Conservation (phyloP, 2,797 vertebrate genomes). For the Sebastes glaucus region DNA sequence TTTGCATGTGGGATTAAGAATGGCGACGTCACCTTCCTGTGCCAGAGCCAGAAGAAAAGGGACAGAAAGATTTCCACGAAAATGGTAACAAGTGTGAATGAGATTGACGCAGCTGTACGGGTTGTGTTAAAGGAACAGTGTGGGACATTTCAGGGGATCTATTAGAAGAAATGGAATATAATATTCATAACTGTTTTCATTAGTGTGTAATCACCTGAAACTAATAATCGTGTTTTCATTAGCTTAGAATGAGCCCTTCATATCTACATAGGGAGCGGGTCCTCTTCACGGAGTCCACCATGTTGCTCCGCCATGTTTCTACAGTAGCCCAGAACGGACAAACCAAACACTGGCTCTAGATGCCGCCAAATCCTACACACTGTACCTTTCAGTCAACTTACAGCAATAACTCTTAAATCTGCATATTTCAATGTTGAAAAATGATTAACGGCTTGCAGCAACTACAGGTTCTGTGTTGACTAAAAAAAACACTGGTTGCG, state of each 20-base stretch:
- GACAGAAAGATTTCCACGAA: neutral
- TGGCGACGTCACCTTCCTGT: neutral
- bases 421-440: neutral
- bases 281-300: too few relatives aligned
- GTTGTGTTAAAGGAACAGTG: neutral
- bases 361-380: too few relatives aligned
- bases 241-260: too few relatives aligned
- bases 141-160: too few relatives aligned
- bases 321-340: too few relatives aligned
- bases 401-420: neutral
- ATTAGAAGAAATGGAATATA: too few relatives aligned
- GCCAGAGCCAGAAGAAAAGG: neutral
- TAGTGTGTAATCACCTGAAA: too few relatives aligned
- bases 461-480: neutral
- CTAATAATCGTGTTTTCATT: too few relatives aligned
- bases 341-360: too few relatives aligned
- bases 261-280: too few relatives aligned
- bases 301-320: too few relatives aligned
- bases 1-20: neutral
- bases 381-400: neutral
- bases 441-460: neutral
- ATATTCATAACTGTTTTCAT: too few relatives aligned
- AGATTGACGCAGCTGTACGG: neutral
- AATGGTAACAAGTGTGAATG: neutral
- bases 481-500: neutral